Base-by-base conservation (phyloP, 2,888 invertebrate species). In the Craniophora ligustri region DNA sequence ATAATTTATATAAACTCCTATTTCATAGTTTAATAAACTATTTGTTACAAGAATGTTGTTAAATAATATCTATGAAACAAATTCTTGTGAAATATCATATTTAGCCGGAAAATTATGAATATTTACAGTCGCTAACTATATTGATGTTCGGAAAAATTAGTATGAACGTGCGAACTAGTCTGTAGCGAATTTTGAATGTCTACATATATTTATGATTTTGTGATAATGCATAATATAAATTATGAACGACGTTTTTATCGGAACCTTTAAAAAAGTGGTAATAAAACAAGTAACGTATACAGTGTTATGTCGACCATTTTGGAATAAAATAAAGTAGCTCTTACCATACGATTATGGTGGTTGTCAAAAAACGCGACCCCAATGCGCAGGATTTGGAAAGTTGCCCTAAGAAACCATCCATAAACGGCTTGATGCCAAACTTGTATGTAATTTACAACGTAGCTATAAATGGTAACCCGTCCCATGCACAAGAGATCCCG, bases 361-460 rank as follows among this genome's bases (percentile, higher is more conserved):
- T 61, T 53, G 66, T 56, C 70, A 75, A 85, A 85, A 84, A 83
- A 78, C 57, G 61, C 79, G 85, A 76, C 81, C 82, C 76, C 76
- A 78, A 75, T 82, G 72, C 76, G 67, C 75, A 77, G 78, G 77
- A 84, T 76, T 85, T 86, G 81, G 85, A 88, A 88, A 87, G 87
- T 85, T 82, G 85, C 72, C 78, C 76, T 75, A 53, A 61, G 68
- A 72, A 60, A 72, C 48, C 67, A 47, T 32, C 87, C 88, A 79
- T 86, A 88, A 85, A 78, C 58, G 87, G 84, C 54, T 55, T 58
- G 74, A 76, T 67, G 67, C 75, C 76, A 75, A 75, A 75, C 70
- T 54, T 63, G 78, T 72, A 55, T 51, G 55, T 70, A 67, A 72
- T 70, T 70, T 70, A 67, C 61, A 70, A 50, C 64, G 54, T 31